Evolutionary conservation across 1,140 invertebrate species (phyloP).

Genomic region (Conus betulinus): DNA sequence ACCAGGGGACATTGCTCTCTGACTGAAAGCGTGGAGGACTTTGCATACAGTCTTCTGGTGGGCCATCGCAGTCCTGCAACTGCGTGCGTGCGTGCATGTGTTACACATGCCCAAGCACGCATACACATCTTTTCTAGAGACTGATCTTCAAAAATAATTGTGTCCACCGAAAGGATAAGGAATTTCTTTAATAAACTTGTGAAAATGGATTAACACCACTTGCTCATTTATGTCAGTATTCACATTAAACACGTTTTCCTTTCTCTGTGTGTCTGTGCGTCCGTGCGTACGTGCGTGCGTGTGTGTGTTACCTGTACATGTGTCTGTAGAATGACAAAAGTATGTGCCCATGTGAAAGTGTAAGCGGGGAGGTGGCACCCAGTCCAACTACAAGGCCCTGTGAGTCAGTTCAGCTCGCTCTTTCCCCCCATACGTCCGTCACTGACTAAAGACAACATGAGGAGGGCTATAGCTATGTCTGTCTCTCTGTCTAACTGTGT

Average conservation of each 20-base stretch:
- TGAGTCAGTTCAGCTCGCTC: constrained; percentile 47
- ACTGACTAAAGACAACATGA: no score
- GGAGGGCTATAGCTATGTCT: no score
- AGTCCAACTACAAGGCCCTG: constrained; percentile 57
- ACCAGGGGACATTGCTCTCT: constrained; percentile 59
- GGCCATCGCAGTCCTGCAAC: constrained; percentile 56
- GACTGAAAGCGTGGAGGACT: constrained; percentile 56
- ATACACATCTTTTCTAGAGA: neutral
- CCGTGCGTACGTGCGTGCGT: no score
- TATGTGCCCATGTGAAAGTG: constrained; percentile 64
- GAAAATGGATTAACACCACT: no score
- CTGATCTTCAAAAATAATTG: no score
- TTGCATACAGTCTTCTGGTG: constrained; percentile 62
- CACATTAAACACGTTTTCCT: no score
- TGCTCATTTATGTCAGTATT: no score
- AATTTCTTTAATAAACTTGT: no score
- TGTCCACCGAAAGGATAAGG: no score
- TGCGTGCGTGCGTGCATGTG: neutral
- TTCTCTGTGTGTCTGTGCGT: neutral
- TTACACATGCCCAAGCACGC: neutral
- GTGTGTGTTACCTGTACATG: neutral
- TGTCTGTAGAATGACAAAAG: constrained; percentile 46
- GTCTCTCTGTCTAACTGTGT: no score
- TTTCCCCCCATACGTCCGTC: no score
- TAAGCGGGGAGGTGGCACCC: constrained; percentile 62